Evolutionary conservation across 2,888 invertebrate genomes (phyloP).

Genomic region (Drosophila mimica): DNA sequence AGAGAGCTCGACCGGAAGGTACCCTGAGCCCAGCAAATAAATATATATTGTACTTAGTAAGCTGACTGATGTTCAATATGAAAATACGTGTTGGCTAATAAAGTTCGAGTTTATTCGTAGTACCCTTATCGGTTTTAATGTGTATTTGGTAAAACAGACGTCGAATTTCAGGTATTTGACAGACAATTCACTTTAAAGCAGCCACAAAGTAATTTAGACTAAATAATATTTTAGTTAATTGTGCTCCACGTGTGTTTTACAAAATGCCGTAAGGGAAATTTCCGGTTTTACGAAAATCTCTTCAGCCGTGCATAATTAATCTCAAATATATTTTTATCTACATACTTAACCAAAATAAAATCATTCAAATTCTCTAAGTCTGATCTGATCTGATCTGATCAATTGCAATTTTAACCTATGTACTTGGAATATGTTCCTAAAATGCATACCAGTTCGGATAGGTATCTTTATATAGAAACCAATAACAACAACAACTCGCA

Average conservation of each 20-base stretch:
- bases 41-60: neutral
- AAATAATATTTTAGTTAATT: neutral
- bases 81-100: neutral
- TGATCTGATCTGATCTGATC: neutral
- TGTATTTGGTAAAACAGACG: neutral
- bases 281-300: neutral
- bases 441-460: conserved; percentile 34
- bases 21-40: neutral
- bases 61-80: neutral
- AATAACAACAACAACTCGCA: conserved; percentile 25
- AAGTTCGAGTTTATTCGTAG: neutral
- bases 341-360: neutral
- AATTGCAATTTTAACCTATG: neutral
- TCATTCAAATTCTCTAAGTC: neutral
- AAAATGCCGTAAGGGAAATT: neutral
- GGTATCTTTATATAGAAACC: conserved; percentile 24
- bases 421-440: neutral
- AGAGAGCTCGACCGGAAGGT: too few species aligned
- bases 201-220: neutral
- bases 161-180: neutral
- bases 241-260: neutral
- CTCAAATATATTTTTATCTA: neutral
- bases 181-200: neutral
- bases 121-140: neutral
- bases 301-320: neutral